Evolutionary conservation across 2,888 invertebrate species (phyloP).

Genomic region (Alsophila aescularia): DNA sequence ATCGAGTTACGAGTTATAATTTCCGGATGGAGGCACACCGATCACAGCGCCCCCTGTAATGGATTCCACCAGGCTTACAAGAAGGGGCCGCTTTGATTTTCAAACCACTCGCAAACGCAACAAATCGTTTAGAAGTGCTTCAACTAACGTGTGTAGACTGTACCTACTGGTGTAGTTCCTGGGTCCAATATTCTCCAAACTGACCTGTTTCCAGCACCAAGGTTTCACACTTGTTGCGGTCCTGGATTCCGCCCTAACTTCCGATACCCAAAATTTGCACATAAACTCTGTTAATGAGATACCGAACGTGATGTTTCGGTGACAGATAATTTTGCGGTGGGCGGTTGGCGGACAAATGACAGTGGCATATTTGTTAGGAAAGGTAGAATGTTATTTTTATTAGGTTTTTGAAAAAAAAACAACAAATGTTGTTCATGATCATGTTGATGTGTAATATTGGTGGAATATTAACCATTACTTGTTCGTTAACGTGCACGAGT

Average conservation of each 20-base stretch:
- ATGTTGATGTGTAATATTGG: no score
- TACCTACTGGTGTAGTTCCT: no score
- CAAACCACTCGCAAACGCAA: not conserved
- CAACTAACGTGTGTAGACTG: not conserved
- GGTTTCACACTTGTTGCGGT: not conserved
- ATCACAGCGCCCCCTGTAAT: slow-evolving; percentile 19
- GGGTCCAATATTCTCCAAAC: not conserved
- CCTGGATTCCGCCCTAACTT: slow-evolving; percentile 34
- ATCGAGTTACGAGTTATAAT: slow-evolving; percentile 41
- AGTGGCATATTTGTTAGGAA: not conserved
- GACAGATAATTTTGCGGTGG: slow-evolving; percentile 25
- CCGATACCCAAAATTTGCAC: slow-evolving; percentile 41
- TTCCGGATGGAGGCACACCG: slow-evolving; percentile 34
- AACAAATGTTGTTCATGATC: no score
- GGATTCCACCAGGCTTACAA: slow-evolving; percentile 2
- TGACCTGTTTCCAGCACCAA: not conserved
- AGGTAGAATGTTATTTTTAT: no score
- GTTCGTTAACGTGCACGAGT: no score
- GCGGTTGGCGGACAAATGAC: slow-evolving; percentile 7
- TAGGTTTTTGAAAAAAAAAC: no score
- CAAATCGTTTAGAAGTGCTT: no score
- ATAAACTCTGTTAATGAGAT: slow-evolving; percentile 41
- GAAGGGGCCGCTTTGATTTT: not conserved
- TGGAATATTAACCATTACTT: no score
- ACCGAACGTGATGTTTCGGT: slow-evolving; percentile 32